Percentiles rank a stretch among this genome's conserved stretches.
phyloP scores from a whole-genome alignment of 2,797 vertebrate genomes.

The Ambastaia sidthimunki region DNA sequence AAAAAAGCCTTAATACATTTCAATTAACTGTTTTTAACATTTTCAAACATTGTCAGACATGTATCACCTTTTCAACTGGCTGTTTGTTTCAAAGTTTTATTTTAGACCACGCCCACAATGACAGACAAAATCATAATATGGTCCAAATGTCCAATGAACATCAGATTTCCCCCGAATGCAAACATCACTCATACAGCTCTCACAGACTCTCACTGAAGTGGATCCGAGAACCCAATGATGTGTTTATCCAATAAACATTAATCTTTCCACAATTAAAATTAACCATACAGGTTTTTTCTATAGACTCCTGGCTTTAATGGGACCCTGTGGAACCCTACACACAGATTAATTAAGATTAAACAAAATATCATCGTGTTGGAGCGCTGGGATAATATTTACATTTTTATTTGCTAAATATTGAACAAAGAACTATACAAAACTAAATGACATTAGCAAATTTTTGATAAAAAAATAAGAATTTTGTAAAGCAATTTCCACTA shows the following conservation, averaged over 20 bases:
- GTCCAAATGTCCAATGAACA: background rate
- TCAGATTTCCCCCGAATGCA: background rate
- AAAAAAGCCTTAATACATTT: no score
- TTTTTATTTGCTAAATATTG: background rate
- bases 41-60: background rate
- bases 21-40: no score
- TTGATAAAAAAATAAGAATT: background rate
- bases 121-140: background rate
- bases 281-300: background rate
- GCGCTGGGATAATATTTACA: background rate
- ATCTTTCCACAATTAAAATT: constrained; percentile 8
- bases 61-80: background rate
- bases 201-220: background rate
- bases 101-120: background rate
- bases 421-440: background rate
- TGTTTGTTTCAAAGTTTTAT: background rate
- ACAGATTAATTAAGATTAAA: background rate
- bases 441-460: background rate
- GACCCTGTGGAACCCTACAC: background rate
- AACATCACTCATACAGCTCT: background rate
- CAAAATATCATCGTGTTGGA: background rate
- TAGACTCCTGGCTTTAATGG: background rate
- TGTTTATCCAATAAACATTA: background rate
- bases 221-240: background rate
- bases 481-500: background rate